Percentiles rank a stretch among this genome's conserved stretches.
Evolutionary conservation across 2,113 vertebrate genomes (phyloP).

Genomic region (Oreocharis arfaki): DNA sequence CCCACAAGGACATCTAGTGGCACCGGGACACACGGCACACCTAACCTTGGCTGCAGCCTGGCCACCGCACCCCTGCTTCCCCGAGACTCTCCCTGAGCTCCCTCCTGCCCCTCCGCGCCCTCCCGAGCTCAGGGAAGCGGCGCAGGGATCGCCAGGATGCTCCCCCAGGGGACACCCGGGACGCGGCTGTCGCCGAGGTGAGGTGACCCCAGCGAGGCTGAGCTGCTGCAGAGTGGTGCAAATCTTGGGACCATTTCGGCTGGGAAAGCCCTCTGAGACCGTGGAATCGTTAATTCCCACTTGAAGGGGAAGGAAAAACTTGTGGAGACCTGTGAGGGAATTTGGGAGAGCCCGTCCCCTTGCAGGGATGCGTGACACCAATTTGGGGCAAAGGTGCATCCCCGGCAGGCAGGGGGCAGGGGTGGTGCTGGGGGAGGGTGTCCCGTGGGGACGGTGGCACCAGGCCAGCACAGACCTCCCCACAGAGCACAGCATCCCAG

Average conservation of each 20-base stretch:
- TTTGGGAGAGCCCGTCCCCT: neutral
- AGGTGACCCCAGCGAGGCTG: neutral
- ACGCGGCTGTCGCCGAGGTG: neutral
- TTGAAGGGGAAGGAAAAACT: neutral
- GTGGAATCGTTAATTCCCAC: neutral
- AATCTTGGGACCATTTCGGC: fast-evolving
- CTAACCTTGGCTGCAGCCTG: neutral
- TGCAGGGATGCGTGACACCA: neutral
- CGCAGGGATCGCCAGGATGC: fast-evolving
- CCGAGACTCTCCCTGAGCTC: fast-evolving
- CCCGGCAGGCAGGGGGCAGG: neutral
- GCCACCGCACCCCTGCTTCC: fast-evolving
- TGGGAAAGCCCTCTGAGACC: neutral
- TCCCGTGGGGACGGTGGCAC: neutral
- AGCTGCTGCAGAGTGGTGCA: neutral
- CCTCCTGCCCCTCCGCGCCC: fast-evolving
- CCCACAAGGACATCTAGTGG: constrained; percentile 62
- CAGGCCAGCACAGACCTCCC: neutral
- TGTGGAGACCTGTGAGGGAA: fast-evolving
- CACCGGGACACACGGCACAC: neutral
- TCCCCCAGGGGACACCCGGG: neutral
- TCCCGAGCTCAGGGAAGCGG: too few species aligned
- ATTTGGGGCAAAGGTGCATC: too few species aligned
- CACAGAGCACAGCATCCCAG: fast-evolving
- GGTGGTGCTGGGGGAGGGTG: too few species aligned